These are phyloP conservation scores for Porites lutea DNA, from an alignment of 64 coral and sea anemone species.

Conservation along the genomic window DNA sequence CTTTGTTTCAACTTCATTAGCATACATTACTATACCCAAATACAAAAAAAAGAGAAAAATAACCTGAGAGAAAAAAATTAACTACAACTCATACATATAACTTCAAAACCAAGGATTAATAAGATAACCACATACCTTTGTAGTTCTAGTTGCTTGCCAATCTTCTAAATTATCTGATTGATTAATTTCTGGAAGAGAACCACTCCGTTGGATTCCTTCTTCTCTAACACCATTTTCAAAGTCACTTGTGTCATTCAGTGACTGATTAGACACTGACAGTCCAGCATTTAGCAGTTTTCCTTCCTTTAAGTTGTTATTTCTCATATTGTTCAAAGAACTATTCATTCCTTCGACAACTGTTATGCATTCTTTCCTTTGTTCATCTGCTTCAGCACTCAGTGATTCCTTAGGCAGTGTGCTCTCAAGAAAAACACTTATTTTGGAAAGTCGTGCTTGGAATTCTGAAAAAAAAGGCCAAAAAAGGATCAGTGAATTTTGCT, in stretches of 20 bases:
- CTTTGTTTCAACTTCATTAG: too few relatives aligned
- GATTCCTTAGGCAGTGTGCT: conserved; percentile 70
- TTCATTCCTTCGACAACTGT: conserved; percentile 56
- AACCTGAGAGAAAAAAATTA: too few relatives aligned
- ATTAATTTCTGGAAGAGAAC: conserved; percentile 71
- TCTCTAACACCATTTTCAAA: conserved; percentile 45
- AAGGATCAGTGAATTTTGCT: too few relatives aligned
- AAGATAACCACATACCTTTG: background rate
- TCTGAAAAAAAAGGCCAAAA: conserved; percentile 33
- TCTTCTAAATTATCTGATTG: conserved; percentile 12
- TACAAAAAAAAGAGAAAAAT: too few relatives aligned
- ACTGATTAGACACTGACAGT: conserved; percentile 79
- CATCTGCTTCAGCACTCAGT: conserved; percentile 72
- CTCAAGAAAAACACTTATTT: conserved; percentile 78
- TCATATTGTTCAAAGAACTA: conserved; percentile 56
- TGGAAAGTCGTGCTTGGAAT: conserved; percentile 61
- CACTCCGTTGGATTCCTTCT: conserved; percentile 75
- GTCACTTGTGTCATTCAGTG: conserved; percentile 70
- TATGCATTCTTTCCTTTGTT: conserved; percentile 80
- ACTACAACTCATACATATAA: too few relatives aligned
- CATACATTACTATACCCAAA: too few relatives aligned
- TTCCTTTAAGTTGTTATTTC: conserved; percentile 31
- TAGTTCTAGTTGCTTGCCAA: conserved; percentile 30
- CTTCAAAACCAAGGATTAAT: background rate
- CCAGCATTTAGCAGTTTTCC: conserved; percentile 68